Evolutionary conservation across 2,888 invertebrate species (phyloP).

Genomic region (Protophormia terraenovae): DNA sequence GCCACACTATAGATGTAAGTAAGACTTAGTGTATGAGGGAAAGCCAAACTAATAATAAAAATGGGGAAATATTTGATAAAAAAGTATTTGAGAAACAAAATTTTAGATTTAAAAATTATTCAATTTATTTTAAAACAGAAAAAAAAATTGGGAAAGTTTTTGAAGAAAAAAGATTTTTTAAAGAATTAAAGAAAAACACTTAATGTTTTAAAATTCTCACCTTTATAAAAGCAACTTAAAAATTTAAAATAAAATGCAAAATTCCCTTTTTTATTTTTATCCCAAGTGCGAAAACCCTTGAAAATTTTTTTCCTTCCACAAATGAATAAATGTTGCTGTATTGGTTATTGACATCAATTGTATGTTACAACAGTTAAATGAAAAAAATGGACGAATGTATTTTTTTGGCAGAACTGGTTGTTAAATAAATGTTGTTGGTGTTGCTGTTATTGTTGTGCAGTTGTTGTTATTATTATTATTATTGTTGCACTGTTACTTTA

Average conservation of each 20-base stretch:
- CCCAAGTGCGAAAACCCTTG: not conserved
- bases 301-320: not conserved
- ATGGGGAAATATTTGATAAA: not conserved
- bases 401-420: constrained; percentile 59
- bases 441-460: not conserved
- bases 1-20: not conserved
- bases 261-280: not conserved
- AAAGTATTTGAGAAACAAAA: no score
- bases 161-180: not conserved
- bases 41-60: not conserved
- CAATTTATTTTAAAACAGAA: no score
- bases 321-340: constrained; percentile 58
- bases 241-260: no score
- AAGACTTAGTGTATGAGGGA: not conserved
- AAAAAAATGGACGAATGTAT: constrained; percentile 43
- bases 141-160: not conserved
- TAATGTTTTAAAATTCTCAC: no score
- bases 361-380: constrained; percentile 57
- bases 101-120: no score
- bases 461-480: not conserved
- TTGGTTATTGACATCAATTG: constrained; percentile 61
- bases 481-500: constrained; percentile 29
- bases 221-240: no score
- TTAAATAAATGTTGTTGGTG: constrained; percentile 7
- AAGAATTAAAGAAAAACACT: no score